These are phyloP conservation scores for Coecobrya sp. DNA, from an alignment of 2,888 invertebrate species.

Conservation along the genomic window DNA sequence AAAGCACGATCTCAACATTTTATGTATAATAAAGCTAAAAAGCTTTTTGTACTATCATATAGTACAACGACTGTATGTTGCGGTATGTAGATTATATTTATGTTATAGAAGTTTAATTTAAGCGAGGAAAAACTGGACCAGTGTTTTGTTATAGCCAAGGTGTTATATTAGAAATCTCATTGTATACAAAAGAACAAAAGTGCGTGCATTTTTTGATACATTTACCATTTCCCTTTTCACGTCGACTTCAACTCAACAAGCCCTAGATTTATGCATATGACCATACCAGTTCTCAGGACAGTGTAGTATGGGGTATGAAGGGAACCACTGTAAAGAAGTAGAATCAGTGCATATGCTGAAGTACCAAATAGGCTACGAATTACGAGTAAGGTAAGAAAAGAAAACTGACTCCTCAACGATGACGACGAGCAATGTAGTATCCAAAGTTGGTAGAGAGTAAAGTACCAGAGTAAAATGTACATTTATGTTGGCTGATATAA, in stretches of 20 bases:
- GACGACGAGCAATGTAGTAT: background rate
- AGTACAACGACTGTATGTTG: background rate
- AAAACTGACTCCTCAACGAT: background rate
- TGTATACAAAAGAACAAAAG: background rate
- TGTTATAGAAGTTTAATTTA: conserved; percentile 8
- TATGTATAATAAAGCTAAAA: conserved; percentile 71
- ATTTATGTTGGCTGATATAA: background rate
- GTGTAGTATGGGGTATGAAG: background rate
- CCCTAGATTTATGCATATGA: conserved; percentile 60
- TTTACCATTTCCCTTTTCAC: background rate
- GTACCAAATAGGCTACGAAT: background rate
- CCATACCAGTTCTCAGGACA: background rate
- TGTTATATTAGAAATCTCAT: background rate
- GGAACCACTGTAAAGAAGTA: background rate
- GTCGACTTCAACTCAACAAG: conserved; percentile 26
- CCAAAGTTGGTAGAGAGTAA: background rate
- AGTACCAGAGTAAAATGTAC: background rate
- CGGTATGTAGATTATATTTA: background rate
- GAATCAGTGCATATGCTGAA: background rate
- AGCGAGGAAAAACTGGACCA: conserved; percentile 43
- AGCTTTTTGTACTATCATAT: conserved; percentile 56
- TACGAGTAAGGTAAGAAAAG: conserved; percentile 3
- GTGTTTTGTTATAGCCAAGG: background rate
- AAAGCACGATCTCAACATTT: conserved; percentile 67
- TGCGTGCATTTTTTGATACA: background rate